These are phyloP conservation scores for Celastrina argiolus DNA, from an alignment of 2,888 invertebrate species.

Conservation along the genomic window DNA sequence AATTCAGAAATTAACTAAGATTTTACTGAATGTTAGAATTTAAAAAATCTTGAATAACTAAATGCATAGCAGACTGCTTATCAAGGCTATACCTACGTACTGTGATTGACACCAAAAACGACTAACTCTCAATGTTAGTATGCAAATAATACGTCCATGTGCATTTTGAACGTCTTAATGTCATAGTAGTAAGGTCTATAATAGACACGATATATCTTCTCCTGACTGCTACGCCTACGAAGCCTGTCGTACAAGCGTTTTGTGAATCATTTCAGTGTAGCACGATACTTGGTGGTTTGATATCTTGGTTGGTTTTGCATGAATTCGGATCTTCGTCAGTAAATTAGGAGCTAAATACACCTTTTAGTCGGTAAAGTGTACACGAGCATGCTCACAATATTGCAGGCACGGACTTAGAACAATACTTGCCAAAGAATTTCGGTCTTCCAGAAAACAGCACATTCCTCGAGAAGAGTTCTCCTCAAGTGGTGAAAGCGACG, in stretches of 20 bases:
- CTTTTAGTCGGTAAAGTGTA: conserved; percentile 25
- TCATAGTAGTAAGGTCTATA: conserved; percentile 7
- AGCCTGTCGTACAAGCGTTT: background rate
- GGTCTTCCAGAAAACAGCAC: conserved; percentile 77
- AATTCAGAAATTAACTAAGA: background rate
- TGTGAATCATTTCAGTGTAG: conserved; percentile 16
- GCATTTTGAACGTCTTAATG: conserved; percentile 18
- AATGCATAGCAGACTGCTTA: background rate
- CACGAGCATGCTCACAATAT: conserved; percentile 39
- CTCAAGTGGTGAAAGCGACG: conserved; percentile 59
- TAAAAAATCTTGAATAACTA: background rate
- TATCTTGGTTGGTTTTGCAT: conserved; percentile 7
- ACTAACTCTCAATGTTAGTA: conserved; percentile 23
- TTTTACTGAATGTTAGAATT: background rate
- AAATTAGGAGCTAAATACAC: conserved; percentile 13
- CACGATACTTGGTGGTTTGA: conserved; percentile 6
- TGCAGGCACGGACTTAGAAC: conserved; percentile 79
- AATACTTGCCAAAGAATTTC: conserved; percentile 80
- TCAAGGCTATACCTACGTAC: conserved; percentile 8
- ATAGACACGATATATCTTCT: background rate
- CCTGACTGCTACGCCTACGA: conserved; percentile 4
- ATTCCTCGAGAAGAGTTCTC: conserved; percentile 71
- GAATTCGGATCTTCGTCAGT: background rate
- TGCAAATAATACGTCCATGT: conserved; percentile 23
- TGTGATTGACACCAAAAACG: conserved; percentile 18